phyloP scores from a whole-genome alignment of 1,140 invertebrate species.

The Eupeodes corollae region DNA sequence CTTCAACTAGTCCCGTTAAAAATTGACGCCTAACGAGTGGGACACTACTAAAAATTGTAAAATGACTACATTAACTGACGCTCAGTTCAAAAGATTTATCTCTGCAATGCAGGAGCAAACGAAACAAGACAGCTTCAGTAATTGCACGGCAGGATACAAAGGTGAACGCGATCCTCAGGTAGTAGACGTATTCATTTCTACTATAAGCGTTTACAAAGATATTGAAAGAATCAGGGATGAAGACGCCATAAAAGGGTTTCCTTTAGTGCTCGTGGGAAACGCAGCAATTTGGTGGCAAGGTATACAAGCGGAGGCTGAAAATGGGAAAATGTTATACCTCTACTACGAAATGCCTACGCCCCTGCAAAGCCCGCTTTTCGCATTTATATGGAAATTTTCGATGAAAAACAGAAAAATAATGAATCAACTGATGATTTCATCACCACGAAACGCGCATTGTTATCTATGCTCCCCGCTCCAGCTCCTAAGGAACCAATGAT shows the following conservation, averaged over 20 bases:
- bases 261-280: constrained; percentile 18
- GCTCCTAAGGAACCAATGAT: constrained; percentile 29
- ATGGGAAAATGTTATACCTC: constrained; percentile 20
- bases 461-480: constrained; percentile 18
- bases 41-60: too few relatives aligned
- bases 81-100: too few relatives aligned
- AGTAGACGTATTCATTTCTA: constrained; percentile 31
- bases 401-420: constrained; percentile 12
- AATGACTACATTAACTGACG: too few relatives aligned
- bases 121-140: constrained; percentile 32
- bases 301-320: constrained; percentile 23
- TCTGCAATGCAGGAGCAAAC: too few relatives aligned
- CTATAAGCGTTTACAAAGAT: constrained; percentile 28
- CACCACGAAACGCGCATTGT: constrained; percentile 27
- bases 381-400: constrained; percentile 30
- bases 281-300: constrained; percentile 32
- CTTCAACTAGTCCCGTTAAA: too few relatives aligned
- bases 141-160: constrained; percentile 20
- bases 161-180: constrained; percentile 31
- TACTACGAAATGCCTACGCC: constrained; percentile 27
- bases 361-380: constrained; percentile 29
- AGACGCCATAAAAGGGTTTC: constrained; percentile 27
- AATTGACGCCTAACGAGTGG: too few relatives aligned
- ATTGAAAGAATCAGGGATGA: constrained; percentile 29
- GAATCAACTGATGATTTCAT: constrained; percentile 25